Evolutionary conservation across 2,888 invertebrate genomes (phyloP).

Genomic region (Cephus pulcher): DNA sequence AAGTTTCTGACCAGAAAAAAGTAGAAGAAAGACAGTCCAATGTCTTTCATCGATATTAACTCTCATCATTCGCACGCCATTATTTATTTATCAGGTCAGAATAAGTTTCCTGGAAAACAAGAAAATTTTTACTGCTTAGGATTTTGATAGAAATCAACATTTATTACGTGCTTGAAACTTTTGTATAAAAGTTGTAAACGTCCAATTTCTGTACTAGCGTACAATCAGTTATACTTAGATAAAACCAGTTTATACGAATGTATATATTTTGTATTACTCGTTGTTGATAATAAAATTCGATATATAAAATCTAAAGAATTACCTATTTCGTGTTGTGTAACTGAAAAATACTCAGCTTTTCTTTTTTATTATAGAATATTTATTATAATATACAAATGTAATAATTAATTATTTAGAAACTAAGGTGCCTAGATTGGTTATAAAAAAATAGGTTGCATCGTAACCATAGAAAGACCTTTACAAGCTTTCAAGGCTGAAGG

Average conservation of each 20-base stretch:
- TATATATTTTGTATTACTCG: not conserved
- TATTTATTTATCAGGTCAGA: conserved; percentile 4
- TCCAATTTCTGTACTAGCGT: conserved; percentile 39
- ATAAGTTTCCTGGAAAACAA: conserved; percentile 10
- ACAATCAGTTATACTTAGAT: conserved; percentile 15
- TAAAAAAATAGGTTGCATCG: conserved; percentile 16
- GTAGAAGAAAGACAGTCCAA: not conserved
- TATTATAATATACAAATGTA: conserved; percentile 23
- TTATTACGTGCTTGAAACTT: not conserved
- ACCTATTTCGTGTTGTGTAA: not conserved
- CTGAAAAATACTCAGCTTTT: not conserved
- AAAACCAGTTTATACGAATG: not conserved
- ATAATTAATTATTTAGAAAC: conserved; percentile 14
- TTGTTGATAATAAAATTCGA: not conserved
- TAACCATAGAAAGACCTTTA: conserved; percentile 6
- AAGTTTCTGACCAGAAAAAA: conserved; percentile 15
- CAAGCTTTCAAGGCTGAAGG: conserved; percentile 3
- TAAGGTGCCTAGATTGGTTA: conserved; percentile 21
- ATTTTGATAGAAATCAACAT: conserved; percentile 10
- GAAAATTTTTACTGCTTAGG: conserved; percentile 17
- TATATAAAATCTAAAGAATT: not conserved
- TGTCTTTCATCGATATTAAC: not conserved
- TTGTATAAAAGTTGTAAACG: not conserved
- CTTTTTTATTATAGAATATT: conserved; percentile 14
- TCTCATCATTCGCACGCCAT: not conserved